Evolutionary conservation across 2,888 invertebrate genomes (phyloP), one percentile per base, ranked within the genome.

Genomic region (Neria commutata): DNA sequence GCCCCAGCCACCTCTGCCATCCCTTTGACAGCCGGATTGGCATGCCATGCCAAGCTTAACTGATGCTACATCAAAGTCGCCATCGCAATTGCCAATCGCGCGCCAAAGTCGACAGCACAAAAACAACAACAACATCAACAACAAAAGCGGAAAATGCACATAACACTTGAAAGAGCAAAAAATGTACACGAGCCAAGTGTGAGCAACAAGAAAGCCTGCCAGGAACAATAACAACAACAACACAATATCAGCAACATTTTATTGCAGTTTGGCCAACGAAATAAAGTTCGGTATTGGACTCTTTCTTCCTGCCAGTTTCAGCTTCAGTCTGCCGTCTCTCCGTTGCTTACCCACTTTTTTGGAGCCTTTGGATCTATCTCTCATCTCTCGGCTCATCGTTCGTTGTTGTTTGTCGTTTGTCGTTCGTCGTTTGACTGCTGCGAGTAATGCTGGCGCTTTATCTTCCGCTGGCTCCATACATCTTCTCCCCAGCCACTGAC

Each of bases 191-290:
- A 46, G 33, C 19, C 16, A 19, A 26, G n/a, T n/a, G 37, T 40
- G 37, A 24, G 33, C 21, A 16, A 25, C 25, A 47, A 59, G 59
- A 45, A 59, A 70, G 70, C 70, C n/a, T n/a, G n/a, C n/a, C n/a
- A n/a, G n/a, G n/a, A n/a, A 61, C 72, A 74, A 63, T 63, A 62
- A 54, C 53, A 64, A 48, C 65, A 67, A 65, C 65, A 69, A 49
- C 75, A 76, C 69, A 72, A 72, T 76, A 76, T 75, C 71, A 64
- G 69, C 73, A 72, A 77, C 71, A 72, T 75, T 75, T 77, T 72
- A 76, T 76, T 75, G 75, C 73, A 56, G 62, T 72, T 65, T 72
- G 74, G 75, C 72, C 11, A 21, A 46, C 23, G 21, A 14, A 19
- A 46, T 11, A 19, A 37, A 29, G 57, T 62, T 46, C 54, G 50